Evolutionary conservation across 2,797 vertebrate genomes (phyloP).

Genomic region (Cirrhinus molitorella): DNA sequence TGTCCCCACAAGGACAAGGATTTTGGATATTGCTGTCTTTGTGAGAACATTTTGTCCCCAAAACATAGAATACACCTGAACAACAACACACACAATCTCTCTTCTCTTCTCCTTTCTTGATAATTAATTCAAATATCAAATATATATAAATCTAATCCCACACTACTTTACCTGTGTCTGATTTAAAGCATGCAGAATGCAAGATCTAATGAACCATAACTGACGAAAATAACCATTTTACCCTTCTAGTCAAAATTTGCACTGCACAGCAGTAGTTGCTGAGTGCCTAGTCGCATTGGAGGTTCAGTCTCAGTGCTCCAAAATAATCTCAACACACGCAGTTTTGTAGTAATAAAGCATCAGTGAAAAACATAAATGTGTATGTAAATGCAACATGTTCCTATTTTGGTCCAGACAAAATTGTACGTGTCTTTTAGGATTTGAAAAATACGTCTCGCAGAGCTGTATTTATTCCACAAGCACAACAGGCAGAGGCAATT

Average conservation of each 20-base stretch:
- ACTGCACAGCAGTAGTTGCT: neutral
- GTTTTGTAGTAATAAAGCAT: neutral
- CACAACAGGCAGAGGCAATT: constrained; percentile 42
- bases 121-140: neutral
- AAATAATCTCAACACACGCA: neutral
- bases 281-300: neutral
- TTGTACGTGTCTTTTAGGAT: constrained; percentile 23
- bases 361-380: constrained; percentile 5
- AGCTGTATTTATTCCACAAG: constrained; percentile 43
- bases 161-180: neutral
- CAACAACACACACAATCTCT: neutral
- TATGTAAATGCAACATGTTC: constrained; percentile 15
- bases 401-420: constrained; percentile 35
- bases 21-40: neutral
- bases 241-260: neutral
- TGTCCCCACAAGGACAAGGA: neutral
- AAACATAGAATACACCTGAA: neutral
- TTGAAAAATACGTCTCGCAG: constrained; percentile 36
- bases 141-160: neutral
- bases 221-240: neutral
- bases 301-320: neutral
- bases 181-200: neutral
- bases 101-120: neutral
- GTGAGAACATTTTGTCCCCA: too few species aligned
- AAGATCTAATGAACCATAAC: neutral